Base-by-base conservation (phyloP, 2,888 invertebrate genomes). In the Gymnocheta viridis region DNA sequence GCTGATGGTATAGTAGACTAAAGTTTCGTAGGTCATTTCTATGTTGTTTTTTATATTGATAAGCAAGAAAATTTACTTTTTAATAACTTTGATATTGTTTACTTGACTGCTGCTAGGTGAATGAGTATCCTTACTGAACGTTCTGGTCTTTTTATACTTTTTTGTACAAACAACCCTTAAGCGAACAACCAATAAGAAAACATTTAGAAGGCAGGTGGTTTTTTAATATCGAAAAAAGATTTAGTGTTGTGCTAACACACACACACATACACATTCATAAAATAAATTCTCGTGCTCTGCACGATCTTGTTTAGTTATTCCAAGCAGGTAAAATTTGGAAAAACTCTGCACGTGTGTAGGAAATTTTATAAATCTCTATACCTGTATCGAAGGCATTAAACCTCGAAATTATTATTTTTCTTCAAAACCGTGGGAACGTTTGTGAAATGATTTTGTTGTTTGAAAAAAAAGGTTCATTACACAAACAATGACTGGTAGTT, bases 1-100 rank as follows among this genome's bases (percentile, higher is more conserved):
- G 6, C 24, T 62, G 7, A 60, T 10, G 44, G 22, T 64, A 82
- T 19, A n/a, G 73, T 87, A 88, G 24, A 86, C 60, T 27, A 89
- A 87, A 38, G 85, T 85, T 86, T 90, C 87, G 86, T 89, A 89
- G 22, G 85, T 86, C 90, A 90, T 89, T 85, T 86, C 81, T 9
- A 29, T 72, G 56, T 67, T 69, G 76, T 74, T 72, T 4, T 5
- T 5, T 4, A 32, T 14, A 38, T 32, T 32, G 32, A 38, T 3
- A 24, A 27, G n/a, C 1, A 22, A 6, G 9, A 29, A 47, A 19
- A 6, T 70, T 32, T 14, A 38, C 9, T 14, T 56, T 14, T 41
- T 0, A 44, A 67, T 70, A 54, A 32, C 56, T 66, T 60, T 41
- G 27, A 44, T 62, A 47, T 60, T 70, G 19, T 49, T 58, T 24